A percentile compares a stretch with the other conserved stretches of the same genome.
phyloP scores from a whole-genome alignment of 2,113 vertebrate genomes.

The Chrysemys picta region DNA sequence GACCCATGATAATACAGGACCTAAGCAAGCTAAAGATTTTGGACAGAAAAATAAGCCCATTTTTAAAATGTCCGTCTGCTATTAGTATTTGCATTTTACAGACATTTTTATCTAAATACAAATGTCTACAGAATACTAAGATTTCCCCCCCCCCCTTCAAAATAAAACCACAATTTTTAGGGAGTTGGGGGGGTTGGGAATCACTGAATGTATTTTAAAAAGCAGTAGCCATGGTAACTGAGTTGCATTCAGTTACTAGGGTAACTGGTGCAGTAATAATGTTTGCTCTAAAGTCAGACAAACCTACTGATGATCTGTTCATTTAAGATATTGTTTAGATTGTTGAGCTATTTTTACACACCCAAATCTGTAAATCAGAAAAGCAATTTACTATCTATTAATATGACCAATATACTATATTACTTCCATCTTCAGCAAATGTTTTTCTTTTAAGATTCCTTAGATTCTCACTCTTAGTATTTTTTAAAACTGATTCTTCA shows the following conservation, averaged over 20 bases:
- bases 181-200: slow-evolving; percentile 23
- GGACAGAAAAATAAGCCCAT: neutral
- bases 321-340: slow-evolving; percentile 77
- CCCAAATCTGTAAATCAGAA: slow-evolving; percentile 74
- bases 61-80: neutral
- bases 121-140: slow-evolving; percentile 15
- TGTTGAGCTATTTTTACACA: slow-evolving; percentile 76
- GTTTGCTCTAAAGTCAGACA: slow-evolving; percentile 79
- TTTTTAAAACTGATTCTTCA: slow-evolving; percentile 13
- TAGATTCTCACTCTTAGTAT: neutral
- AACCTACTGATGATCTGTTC: slow-evolving; percentile 80
- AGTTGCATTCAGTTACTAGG: slow-evolving; percentile 78
- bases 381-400: slow-evolving; percentile 67
- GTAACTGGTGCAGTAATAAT: slow-evolving; percentile 75
- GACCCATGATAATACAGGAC: neutral
- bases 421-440: slow-evolving; percentile 61
- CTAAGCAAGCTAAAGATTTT: neutral
- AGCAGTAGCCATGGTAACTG: slow-evolving; percentile 76
- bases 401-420: slow-evolving; percentile 49
- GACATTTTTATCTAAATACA: slow-evolving; percentile 14
- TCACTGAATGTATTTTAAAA: slow-evolving; percentile 72
- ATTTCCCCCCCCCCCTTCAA: neutral
- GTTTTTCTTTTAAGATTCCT: neutral
- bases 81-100: neutral
- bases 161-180: slow-evolving; percentile 67